These are phyloP conservation scores for Molothrus aeneus DNA, from an alignment of 2,797 vertebrate genomes.

Conservation along the genomic window DNA sequence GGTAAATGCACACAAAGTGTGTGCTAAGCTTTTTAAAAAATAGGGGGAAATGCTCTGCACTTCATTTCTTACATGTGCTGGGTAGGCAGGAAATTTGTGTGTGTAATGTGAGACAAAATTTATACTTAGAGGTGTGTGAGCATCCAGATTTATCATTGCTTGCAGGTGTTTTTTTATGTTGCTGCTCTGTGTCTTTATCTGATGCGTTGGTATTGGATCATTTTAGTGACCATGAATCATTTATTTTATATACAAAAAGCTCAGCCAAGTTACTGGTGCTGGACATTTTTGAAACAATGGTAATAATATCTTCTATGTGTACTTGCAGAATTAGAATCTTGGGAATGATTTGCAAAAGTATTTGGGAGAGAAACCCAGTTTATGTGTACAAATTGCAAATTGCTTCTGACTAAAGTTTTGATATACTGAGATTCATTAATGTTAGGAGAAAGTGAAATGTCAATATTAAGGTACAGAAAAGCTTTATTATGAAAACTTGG, in stretches of 20 bases:
- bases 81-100: background rate
- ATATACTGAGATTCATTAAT: background rate
- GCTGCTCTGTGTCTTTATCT: background rate
- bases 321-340: background rate
- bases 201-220: background rate
- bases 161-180: background rate
- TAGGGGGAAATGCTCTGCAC: background rate
- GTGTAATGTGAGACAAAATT: background rate
- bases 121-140: accelerated
- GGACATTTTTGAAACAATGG: background rate
- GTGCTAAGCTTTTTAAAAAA: background rate
- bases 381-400: background rate
- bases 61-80: background rate
- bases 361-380: background rate
- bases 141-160: background rate
- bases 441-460: background rate
- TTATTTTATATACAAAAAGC: background rate
- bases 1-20: background rate
- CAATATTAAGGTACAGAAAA: background rate
- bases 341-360: background rate
- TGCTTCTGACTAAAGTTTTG: background rate
- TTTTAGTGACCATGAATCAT: background rate
- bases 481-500: background rate
- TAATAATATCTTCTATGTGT: background rate
- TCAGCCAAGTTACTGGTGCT: background rate